A percentile compares a stretch with the other conserved stretches of the same genome.
Conservation (phyloP, 2,888 invertebrate species). For the Eurytoma californica region DNA sequence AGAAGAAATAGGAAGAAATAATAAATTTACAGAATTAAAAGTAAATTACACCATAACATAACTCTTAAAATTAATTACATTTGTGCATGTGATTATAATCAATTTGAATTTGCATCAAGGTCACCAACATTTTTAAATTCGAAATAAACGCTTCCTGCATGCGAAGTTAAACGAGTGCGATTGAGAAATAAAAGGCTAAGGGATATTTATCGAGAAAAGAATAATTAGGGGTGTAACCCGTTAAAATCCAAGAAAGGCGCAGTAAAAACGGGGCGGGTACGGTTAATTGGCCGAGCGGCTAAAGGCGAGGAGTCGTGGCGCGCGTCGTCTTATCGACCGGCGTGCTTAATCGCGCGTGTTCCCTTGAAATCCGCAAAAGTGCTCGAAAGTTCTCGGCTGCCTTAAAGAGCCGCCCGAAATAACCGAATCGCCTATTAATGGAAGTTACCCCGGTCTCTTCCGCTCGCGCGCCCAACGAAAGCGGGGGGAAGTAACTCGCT, state of each 20-base stretch:
- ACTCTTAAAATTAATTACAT: no score
- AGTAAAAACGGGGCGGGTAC: neutral
- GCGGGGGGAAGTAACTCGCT: neutral
- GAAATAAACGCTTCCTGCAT: neutral
- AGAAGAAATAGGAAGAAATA: no score
- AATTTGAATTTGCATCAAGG: neutral
- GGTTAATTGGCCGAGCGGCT: slow-evolving; percentile 16
- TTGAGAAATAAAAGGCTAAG: neutral
- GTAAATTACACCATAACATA: no score
- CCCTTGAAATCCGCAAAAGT: slow-evolving; percentile 43
- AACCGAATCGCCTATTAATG: slow-evolving; percentile 43
- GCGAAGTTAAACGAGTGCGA: neutral
- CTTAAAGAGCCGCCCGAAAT: slow-evolving; percentile 34
- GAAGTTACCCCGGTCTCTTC: slow-evolving; percentile 26
- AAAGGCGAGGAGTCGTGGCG: neutral
- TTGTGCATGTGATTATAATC: neutral
- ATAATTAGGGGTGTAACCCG: neutral
- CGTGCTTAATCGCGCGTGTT: slow-evolving; percentile 18
- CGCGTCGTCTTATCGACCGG: slow-evolving; percentile 31
- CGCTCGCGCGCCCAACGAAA: slow-evolving; percentile 8
- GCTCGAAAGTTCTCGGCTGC: slow-evolving; percentile 27
- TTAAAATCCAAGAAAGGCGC: slow-evolving; percentile 7
- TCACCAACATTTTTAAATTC: no score
- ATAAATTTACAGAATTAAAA: no score
- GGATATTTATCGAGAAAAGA: neutral